Evolutionary conservation across 2,888 invertebrate species (phyloP).

Genomic region (Ganaspis brasiliensis): DNA sequence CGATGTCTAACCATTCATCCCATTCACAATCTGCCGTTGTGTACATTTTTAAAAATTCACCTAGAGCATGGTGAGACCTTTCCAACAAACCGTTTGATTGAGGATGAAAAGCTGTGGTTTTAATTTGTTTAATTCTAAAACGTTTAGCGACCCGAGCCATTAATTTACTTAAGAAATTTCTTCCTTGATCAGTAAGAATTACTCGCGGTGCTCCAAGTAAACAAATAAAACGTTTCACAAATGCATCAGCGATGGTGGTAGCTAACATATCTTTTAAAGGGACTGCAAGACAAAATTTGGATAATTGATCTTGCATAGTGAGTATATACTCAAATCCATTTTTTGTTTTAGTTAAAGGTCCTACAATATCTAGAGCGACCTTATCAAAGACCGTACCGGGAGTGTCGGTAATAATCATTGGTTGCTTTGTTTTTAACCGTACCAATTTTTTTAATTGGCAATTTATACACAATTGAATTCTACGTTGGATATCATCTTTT

Average conservation of each 20-base stretch:
- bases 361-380: neutral
- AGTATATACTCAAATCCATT: neutral
- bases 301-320: neutral
- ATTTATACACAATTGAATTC: slow-evolving; percentile 47
- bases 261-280: neutral
- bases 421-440: slow-evolving; percentile 49
- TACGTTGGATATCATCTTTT: slow-evolving; percentile 49
- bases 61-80: slow-evolving; percentile 55
- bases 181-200: slow-evolving; percentile 62
- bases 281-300: neutral
- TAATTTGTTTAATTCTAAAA: slow-evolving; percentile 57
- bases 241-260: slow-evolving; percentile 57
- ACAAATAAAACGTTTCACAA: slow-evolving; percentile 59
- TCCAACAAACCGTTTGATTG: slow-evolving; percentile 59
- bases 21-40: slow-evolving; percentile 49
- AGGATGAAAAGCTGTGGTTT: slow-evolving; percentile 58
- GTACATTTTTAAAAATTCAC: slow-evolving; percentile 59
- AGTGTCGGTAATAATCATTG: slow-evolving; percentile 59
- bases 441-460: slow-evolving; percentile 57
- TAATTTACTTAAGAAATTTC: slow-evolving; percentile 59
- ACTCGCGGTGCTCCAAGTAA: slow-evolving; percentile 55
- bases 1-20: slow-evolving; percentile 59
- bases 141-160: slow-evolving; percentile 54
- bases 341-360: neutral
- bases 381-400: neutral